phyloP scores from a whole-genome alignment of 2,113 vertebrate genomes.

The Plectropomus leopardus region DNA sequence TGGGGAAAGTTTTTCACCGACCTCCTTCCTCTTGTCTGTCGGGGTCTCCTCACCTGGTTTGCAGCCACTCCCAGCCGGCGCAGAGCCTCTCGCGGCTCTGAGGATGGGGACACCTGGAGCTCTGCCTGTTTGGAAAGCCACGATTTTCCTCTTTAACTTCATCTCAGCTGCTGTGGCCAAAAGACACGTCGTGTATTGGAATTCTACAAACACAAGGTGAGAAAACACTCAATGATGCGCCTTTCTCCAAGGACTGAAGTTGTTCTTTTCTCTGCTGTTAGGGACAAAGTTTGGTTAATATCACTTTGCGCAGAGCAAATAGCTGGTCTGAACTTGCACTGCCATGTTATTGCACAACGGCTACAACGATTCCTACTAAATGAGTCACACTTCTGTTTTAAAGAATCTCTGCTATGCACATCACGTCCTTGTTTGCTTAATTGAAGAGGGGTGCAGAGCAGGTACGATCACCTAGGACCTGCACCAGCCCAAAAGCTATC shows the following conservation, averaged over 20 bases:
- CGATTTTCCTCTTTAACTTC: constrained; percentile 76
- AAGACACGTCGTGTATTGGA: constrained; percentile 86
- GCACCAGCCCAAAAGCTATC: neutral
- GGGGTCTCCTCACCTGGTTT: constrained; percentile 53
- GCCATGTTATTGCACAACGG: constrained; percentile 49
- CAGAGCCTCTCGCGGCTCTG: constrained; percentile 23
- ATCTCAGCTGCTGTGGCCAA: constrained; percentile 72
- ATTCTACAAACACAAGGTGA: constrained; percentile 85
- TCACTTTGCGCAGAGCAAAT: constrained; percentile 8
- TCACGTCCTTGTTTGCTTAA: constrained; percentile 32
- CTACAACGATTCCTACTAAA: constrained; percentile 37
- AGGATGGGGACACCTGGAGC: constrained; percentile 78
- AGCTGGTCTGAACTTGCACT: constrained; percentile 56
- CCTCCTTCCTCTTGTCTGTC: neutral
- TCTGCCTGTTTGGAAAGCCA: constrained; percentile 62
- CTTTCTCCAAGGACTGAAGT: neutral
- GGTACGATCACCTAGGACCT: constrained; percentile 10
- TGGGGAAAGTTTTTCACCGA: neutral
- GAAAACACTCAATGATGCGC: constrained; percentile 18
- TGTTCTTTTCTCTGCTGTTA: neutral
- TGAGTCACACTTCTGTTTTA: constrained; percentile 61
- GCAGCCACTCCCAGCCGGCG: constrained; percentile 25
- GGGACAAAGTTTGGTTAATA: neutral
- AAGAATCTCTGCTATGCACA: constrained; percentile 70
- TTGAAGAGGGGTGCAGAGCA: constrained; percentile 6